phyloP scores from a whole-genome alignment of 2,888 invertebrate species.

The Punctoribates punctum region DNA sequence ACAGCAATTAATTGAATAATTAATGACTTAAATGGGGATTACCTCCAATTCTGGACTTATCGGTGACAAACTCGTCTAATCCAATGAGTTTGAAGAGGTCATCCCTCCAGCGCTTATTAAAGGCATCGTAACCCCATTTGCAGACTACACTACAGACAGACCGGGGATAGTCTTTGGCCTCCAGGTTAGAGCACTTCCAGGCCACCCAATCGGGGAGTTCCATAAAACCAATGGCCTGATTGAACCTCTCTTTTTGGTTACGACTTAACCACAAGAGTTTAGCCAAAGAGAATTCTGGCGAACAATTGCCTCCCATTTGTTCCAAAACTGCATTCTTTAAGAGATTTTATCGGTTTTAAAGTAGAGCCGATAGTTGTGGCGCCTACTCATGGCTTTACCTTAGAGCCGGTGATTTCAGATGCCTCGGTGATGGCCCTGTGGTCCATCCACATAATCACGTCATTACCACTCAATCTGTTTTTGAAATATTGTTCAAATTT shows the following conservation, averaged over 20 bases:
- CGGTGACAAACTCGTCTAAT: constrained; percentile 66
- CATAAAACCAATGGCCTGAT: constrained; percentile 70
- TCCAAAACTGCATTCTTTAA: constrained; percentile 66
- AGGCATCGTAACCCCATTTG: constrained; percentile 79
- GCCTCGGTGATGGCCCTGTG: constrained; percentile 64
- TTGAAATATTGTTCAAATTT: no score
- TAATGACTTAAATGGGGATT: no score
- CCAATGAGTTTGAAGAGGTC: constrained; percentile 70
- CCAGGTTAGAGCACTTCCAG: constrained; percentile 61
- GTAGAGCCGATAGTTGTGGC: not conserved
- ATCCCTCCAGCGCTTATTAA: constrained; percentile 64
- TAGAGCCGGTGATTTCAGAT: not conserved
- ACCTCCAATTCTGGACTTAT: constrained; percentile 53
- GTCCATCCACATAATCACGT: constrained; percentile 87
- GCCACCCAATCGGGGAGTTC: constrained; percentile 91
- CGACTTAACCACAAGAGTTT: constrained; percentile 86
- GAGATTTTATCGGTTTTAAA: not conserved
- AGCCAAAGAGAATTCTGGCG: constrained; percentile 94
- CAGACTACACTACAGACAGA: constrained; percentile 88
- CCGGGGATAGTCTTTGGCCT: constrained; percentile 55
- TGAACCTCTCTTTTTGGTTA: constrained; percentile 59
- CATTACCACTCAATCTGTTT: constrained; percentile 54
- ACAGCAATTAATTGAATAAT: not conserved
- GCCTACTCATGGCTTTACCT: no score
- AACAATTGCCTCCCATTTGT: constrained; percentile 86